Evolutionary conservation across 2,113 vertebrate genomes (phyloP), one percentile per base, ranked within the genome.

Genomic region (Sebastes schlegelii): DNA sequence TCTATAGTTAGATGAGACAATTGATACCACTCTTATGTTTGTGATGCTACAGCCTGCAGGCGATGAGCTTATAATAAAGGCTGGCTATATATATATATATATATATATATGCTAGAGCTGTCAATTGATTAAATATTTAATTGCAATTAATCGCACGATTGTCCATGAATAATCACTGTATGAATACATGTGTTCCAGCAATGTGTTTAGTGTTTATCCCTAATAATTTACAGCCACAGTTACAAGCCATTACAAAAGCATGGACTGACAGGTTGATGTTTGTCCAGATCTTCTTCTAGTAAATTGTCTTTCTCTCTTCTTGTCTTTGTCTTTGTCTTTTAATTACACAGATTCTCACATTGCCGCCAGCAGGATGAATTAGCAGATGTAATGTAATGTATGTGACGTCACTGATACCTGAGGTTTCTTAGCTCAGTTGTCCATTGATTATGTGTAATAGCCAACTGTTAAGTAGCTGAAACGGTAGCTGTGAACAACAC

Each of bases 331-430:
- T 26, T 54, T 57, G 2, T 55, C n/a, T 51, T 48, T 49, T 4
- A 49, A 48, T 57, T 70, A 51, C n/a, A 58, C 26, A 73, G 68
- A 78, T 77, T 9, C 4, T 10, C n/a, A 62, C 55, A 54, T 61
- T 16, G 14, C 11, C 11, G 34, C 5, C 8, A 16, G 5, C 23
- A 40, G 26, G 40, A 26, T 74, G 23, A 66, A 34, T 14, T 23
- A 11, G 1, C 55, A 21, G 23, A 40, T 60, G 8, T 23, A 21
- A 40, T 60, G 8, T 23, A 21, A 13, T 46, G 4, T 26, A 48
- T 17, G 10, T 74, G 19, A 43, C 1, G 0, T 45, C 8, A 46
- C n/a, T 45, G 49, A 54, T 17, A 45, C 19, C 34, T 34, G 34
- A 63, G 4, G 5, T n/a, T 67, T 67, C 16, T 65, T 43, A 14